These are phyloP conservation scores for Drosophila tropicalis DNA, from an alignment of 1,140 invertebrate species.

Conservation along the genomic window DNA sequence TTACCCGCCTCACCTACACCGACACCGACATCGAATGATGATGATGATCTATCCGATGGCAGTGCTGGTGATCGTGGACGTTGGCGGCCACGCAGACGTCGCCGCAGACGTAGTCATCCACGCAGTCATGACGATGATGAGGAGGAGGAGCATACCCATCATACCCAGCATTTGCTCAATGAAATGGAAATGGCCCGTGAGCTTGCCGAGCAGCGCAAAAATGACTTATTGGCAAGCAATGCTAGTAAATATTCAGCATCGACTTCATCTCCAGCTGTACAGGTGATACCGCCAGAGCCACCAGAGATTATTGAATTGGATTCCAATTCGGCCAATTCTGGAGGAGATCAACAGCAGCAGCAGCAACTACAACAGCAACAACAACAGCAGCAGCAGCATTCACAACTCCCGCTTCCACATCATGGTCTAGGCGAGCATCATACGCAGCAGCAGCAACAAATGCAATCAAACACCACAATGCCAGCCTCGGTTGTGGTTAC, in stretches of 20 bases:
- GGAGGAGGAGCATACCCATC: conserved; percentile 76
- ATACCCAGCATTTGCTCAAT: conserved; percentile 75
- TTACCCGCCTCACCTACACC: conserved; percentile 74
- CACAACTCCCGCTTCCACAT: neutral
- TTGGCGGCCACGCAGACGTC: conserved; percentile 48
- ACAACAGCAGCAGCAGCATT: neutral
- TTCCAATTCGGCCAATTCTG: conserved; percentile 74
- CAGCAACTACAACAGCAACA: conserved; percentile 20
- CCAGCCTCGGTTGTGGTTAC: neutral
- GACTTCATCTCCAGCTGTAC: conserved; percentile 75
- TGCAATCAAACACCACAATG: neutral
- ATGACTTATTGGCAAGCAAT: conserved; percentile 66
- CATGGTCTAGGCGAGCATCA: neutral
- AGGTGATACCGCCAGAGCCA: conserved; percentile 71
- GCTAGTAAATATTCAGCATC: conserved; percentile 74
- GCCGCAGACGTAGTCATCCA: conserved; percentile 46
- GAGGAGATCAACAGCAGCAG: conserved; percentile 46
- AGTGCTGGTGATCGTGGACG: conserved; percentile 55
- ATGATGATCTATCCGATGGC: conserved; percentile 58
- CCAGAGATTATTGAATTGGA: conserved; percentile 80
- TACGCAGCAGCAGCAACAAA: neutral
- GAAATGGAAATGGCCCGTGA: conserved; percentile 74
- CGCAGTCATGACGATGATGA: conserved; percentile 12
- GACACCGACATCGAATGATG: conserved; percentile 66
- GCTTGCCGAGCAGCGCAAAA: conserved; percentile 77